Percentiles rank a stretch among this genome's conserved stretches.
Evolutionary conservation across 1,140 invertebrate species (phyloP).

Genomic region (Cataglyphis hispanica): DNA sequence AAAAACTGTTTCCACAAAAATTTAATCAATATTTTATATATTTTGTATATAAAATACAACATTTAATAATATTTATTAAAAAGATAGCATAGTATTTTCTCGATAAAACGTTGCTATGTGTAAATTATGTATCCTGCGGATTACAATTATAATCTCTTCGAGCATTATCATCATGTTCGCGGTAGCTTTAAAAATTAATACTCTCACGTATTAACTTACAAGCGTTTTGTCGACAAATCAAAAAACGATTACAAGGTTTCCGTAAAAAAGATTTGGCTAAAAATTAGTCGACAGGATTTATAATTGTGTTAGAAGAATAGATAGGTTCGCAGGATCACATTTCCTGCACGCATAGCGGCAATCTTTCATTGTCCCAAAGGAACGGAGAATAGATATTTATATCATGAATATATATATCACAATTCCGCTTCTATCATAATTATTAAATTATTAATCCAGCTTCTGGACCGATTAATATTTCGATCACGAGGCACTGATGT

Average conservation of each 20-base stretch:
- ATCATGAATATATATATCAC: not conserved
- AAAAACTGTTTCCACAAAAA: not conserved
- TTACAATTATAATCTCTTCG: not conserved
- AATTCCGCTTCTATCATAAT: conserved; percentile 10
- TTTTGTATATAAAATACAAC: not conserved
- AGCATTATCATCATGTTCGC: conserved; percentile 14
- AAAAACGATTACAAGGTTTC: conserved; percentile 38
- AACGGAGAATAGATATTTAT: not conserved
- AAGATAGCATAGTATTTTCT: not conserved
- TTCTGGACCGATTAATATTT: not conserved
- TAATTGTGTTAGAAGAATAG: conserved; percentile 64
- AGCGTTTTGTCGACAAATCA: conserved; percentile 7
- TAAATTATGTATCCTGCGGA: not conserved
- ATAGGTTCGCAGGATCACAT: conserved; percentile 50
- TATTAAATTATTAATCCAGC: not conserved
- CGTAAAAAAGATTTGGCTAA: conserved; percentile 57
- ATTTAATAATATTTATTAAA: not conserved
- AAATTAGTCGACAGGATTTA: conserved; percentile 70
- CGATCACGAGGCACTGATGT: not conserved
- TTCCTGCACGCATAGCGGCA: conserved; percentile 19
- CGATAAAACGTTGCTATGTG: not conserved
- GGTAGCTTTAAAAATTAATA: conserved; percentile 29
- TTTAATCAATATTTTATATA: not conserved
- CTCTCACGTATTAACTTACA: not conserved
- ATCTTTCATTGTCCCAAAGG: not conserved